These are phyloP conservation scores for Umimayanthus kanabou DNA, from an alignment of 92 coral and sea anemone species.

Conservation along the genomic window DNA sequence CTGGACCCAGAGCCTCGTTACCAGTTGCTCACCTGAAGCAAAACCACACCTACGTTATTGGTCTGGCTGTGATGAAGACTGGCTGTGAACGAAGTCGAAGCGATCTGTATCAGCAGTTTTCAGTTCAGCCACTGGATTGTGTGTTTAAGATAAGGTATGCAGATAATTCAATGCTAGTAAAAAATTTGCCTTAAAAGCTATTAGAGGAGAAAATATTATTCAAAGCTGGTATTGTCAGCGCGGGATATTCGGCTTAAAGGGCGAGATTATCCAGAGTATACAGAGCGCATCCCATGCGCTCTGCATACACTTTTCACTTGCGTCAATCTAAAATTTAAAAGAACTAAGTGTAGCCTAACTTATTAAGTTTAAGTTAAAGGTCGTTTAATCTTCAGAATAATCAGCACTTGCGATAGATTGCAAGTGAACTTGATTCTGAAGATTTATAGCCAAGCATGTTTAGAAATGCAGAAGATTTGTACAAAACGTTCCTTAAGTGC, in stretches of 20 bases:
- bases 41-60: slow-evolving; percentile 42
- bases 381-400: no score
- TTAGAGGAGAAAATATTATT: not conserved
- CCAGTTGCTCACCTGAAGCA: slow-evolving; percentile 48
- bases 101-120: not conserved
- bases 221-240: not conserved
- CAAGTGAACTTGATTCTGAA: no score
- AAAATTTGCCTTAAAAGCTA: not conserved
- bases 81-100: slow-evolving; percentile 5
- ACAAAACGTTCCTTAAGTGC: no score
- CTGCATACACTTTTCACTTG: no score
- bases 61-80: slow-evolving; percentile 49
- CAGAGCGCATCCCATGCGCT: no score
- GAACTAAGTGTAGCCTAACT: no score
- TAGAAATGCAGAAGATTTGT: no score
- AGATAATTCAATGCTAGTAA: not conserved
- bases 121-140: slow-evolving; percentile 33
- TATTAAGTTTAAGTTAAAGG: no score
- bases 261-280: no score
- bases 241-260: not conserved
- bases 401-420: no score
- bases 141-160: slow-evolving; percentile 17
- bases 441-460: no score
- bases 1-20: slow-evolving; percentile 49
- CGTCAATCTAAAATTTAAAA: no score